Evolutionary conservation across 2,113 vertebrate species (phyloP), one percentile per base, ranked within the genome.

Genomic region (Eira barbara): DNA sequence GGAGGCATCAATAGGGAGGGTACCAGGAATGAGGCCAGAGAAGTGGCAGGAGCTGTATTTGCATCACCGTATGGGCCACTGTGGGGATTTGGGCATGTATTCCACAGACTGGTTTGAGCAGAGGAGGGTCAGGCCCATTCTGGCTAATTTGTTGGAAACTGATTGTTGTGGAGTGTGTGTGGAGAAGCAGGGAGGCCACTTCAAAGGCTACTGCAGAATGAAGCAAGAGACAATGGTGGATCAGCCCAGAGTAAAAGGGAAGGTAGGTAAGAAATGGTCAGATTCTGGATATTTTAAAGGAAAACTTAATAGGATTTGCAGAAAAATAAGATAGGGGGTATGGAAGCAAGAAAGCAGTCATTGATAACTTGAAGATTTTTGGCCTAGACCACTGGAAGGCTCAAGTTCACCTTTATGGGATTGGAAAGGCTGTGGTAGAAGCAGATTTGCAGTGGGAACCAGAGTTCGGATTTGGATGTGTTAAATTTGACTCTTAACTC

Each of bases 11-110:
- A 1, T 6, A 1, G 34, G n/a, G 65, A 67, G 14, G 15, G 2
- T 36, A 25, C 29, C 9, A 34, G 25, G 31, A 88, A 47, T 13
- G 52, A 67, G 27, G 18, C 27, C 29, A 11, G 31, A 80, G 73
- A 55, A 47, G 27, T n/a, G 17, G 18, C n/a, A 76, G 17, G 4
- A 25, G 14, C 21, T 36, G n/a, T 63, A 55, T 49, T 4, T 6
- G 10, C 5, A 31, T 14, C 5, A 11, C 21, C 34, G 12, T 3
- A 3, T 6, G 15, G 42, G n/a, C 3, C 39, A 45, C 18, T 7
- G 0, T 73, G n/a, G 23, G 34, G 36, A 15, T 42, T 34, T 52
- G 65, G 3, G 0, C n/a, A 29, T 34, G 14, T 34, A 55, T 27
- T 74, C 27, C 36, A 42, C 12, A 45, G n/a, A 34, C 21, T 18